These are phyloP conservation scores for Pachyramphus minor DNA, from an alignment of 2,113 vertebrate species.

Conservation along the genomic window DNA sequence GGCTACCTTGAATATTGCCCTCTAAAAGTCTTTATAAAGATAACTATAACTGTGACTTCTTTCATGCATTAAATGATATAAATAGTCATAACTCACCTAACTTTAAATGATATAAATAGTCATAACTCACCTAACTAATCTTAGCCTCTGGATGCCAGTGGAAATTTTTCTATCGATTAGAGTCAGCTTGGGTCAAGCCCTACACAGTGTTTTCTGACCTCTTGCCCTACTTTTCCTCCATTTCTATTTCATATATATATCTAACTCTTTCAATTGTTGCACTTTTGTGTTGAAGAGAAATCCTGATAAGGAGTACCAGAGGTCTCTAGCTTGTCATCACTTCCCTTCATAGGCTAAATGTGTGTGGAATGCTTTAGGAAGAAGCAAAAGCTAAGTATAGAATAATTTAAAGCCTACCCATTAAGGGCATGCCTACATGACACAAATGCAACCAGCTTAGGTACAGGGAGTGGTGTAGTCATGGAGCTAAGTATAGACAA, in stretches of 20 bases:
- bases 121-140: slow-evolving; percentile 6
- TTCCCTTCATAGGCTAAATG: neutral
- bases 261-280: neutral
- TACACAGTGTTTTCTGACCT: slow-evolving; percentile 17
- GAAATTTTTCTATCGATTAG: slow-evolving; percentile 35
- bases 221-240: slow-evolving; percentile 23
- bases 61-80: slow-evolving; percentile 6
- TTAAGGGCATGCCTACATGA: slow-evolving; percentile 47
- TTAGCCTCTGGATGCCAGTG: slow-evolving; percentile 28
- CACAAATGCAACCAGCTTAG: neutral
- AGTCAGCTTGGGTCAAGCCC: slow-evolving; percentile 3
- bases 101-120: slow-evolving; percentile 35
- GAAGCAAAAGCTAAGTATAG: slow-evolving; percentile 53
- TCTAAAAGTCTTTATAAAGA: neutral
- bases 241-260: neutral
- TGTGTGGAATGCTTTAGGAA: neutral
- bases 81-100: slow-evolving; percentile 23
- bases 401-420: slow-evolving; percentile 36
- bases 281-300: neutral
- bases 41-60: neutral
- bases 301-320: slow-evolving; percentile 20
- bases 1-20: neutral
- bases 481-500: slow-evolving; percentile 23
- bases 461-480: neutral
- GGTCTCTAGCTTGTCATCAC: neutral